A percentile compares a stretch with the other conserved stretches of the same genome.
Conservation (phyloP, 2,888 invertebrate species). For the Agrypnus murinus region DNA sequence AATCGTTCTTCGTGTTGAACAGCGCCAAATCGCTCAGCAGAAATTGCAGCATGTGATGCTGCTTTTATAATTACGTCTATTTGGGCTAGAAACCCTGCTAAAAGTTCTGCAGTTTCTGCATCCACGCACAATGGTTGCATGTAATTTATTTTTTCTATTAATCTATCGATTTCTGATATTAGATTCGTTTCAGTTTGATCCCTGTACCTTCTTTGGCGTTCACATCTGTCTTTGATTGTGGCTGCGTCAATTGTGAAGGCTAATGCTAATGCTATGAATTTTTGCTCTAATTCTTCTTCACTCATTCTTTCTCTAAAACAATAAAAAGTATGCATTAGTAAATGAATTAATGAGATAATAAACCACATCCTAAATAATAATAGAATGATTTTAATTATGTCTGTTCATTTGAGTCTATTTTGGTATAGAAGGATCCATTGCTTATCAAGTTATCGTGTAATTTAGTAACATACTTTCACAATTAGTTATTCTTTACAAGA, state of each 20-base stretch:
- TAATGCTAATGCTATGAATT: conserved; percentile 74
- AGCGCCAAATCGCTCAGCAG: conserved; percentile 72
- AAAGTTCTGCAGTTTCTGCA: conserved; percentile 72
- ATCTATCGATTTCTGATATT: conserved; percentile 72
- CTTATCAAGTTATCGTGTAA: no score
- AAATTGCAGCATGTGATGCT: conserved; percentile 64
- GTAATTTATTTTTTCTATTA: conserved; percentile 66
- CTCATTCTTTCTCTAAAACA: conserved; percentile 65
- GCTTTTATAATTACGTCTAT: conserved; percentile 68
- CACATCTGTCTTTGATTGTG: conserved; percentile 74
- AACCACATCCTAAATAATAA: no score
- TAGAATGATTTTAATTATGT: no score
- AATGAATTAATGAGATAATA: no score
- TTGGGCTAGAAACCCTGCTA: conserved; percentile 73
- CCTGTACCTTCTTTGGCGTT: conserved; percentile 74
- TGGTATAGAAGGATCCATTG: no score
- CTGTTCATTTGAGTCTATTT: no score
- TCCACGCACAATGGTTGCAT: conserved; percentile 72
- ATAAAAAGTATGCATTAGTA: no score
- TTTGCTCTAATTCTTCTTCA: conserved; percentile 72
- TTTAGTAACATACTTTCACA: no score
- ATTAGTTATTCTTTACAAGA: no score
- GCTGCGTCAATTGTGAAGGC: conserved; percentile 77
- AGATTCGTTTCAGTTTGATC: conserved; percentile 77
- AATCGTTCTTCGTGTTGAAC: conserved; percentile 76